Evolutionary conservation across 2,797 vertebrate species (phyloP), one percentile per base, ranked within the genome.

Genomic region (Cephalopachus bancanus): DNA sequence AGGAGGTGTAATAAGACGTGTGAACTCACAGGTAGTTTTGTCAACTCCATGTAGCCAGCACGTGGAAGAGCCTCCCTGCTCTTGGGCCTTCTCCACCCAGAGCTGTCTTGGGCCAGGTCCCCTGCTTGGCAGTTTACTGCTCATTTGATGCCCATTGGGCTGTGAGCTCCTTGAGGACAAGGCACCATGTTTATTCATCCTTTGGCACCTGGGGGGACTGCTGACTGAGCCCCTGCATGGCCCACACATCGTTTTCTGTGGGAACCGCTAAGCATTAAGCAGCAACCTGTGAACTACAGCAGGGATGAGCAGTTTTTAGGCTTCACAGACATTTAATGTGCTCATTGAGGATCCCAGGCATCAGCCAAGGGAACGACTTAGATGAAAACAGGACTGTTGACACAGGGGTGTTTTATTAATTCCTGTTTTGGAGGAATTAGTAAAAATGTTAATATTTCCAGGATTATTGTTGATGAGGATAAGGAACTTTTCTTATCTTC

Each of bases 361-460:
- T 53, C 74, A 49, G 75, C 69, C 75, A 59, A 91, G 51, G 8
- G 88, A 93, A 74, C 2, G 7, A 44, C 67, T 83, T 60, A 28
- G 81, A 62, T 55, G 79, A 81, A 75, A 55, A n/a, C 24, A n/a
- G 89, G n/a, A 26, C 79, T 92, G 78, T 93, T 93, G 84, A 95
- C 88, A 69, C 96, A 97, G 88, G 88, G 95, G 94, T 55, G n/a
- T 33, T 83, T 92, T 83, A 51, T 80, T 97, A 97, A 97, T 93
- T 89, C 44, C 87, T 90, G 80, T 87, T 96, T 91, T 69, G 81
- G 72, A 71, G 71, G 71, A 91, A 78, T 96, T 96, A 64, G 76
- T 83, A 51, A 93, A 91, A 94, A 93, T 74, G 87, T 65, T 95
- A 87, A 53, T 84, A 96, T 97, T 94, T 96, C 85, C 65, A 76